Evolutionary conservation across 2,888 invertebrate genomes (phyloP).

Genomic region (Trichopria drosophilae): DNA sequence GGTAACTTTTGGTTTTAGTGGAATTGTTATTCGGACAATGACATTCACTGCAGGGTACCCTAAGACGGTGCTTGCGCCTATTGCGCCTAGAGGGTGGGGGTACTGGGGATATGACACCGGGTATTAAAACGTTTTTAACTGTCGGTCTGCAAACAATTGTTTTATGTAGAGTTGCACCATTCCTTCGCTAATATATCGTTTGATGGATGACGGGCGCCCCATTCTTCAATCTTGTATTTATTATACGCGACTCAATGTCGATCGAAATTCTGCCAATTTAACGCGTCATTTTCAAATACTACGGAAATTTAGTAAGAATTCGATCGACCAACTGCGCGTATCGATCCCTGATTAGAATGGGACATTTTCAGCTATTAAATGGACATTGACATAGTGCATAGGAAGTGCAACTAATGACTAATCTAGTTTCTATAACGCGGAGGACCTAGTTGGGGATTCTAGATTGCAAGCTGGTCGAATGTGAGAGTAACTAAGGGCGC

Average conservation of each 20-base stretch:
- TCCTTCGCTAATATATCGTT: conserved; percentile 32
- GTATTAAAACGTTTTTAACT: conserved; percentile 59
- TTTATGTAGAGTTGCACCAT: conserved; percentile 48
- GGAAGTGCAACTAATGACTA: conserved; percentile 47
- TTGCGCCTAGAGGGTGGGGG: conserved; percentile 57
- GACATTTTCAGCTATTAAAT: conserved; percentile 51
- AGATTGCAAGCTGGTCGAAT: conserved; percentile 27
- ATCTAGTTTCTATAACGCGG: conserved; percentile 30
- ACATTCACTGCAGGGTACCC: conserved; percentile 58
- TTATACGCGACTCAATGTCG: conserved; percentile 33
- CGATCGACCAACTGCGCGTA: conserved; percentile 50
- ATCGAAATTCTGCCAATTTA: too few relatives aligned
- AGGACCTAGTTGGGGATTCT: conserved; percentile 15
- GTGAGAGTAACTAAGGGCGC: conserved; percentile 46
- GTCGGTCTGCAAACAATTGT: conserved; percentile 59
- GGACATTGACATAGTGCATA: conserved; percentile 55
- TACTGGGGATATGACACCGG: conserved; percentile 58
- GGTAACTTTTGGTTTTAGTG: conserved; percentile 45
- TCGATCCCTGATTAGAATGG: conserved; percentile 52
- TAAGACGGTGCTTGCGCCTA: conserved; percentile 59
- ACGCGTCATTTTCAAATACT: too few relatives aligned
- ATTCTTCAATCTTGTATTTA: conserved; percentile 26
- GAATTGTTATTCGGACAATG: conserved; percentile 52
- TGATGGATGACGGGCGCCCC: conserved; percentile 25
- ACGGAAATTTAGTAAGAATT: too few relatives aligned